A percentile compares a stretch with the other conserved stretches of the same genome.
Evolutionary conservation across 2,888 invertebrate genomes (phyloP).

Genomic region (Aleiodes alternator): DNA sequence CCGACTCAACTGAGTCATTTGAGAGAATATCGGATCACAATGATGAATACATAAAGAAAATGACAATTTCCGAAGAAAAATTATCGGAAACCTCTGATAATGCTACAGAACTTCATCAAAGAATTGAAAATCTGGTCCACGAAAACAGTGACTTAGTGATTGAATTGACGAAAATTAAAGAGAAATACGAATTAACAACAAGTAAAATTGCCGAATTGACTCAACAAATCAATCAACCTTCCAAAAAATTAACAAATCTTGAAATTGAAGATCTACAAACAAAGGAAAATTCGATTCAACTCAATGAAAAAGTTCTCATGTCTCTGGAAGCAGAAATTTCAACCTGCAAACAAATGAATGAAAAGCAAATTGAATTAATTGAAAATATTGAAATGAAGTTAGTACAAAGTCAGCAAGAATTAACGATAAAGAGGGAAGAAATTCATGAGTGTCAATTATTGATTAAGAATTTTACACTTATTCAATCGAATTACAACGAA

Average conservation of each 20-base stretch:
- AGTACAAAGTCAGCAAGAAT: conserved; percentile 71
- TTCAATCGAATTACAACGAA: conserved; percentile 16
- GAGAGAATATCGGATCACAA: conserved; percentile 69
- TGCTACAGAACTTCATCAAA: conserved; percentile 39
- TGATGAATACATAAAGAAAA: conserved; percentile 50
- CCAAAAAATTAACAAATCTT: conserved; percentile 47
- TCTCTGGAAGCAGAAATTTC: conserved; percentile 67
- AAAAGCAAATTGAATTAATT: conserved; percentile 78
- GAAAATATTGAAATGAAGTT: conserved; percentile 79
- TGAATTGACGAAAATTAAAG: conserved; percentile 61
- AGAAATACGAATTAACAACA: conserved; percentile 48
- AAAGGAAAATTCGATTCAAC: conserved; percentile 74
- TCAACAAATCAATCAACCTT: conserved; percentile 53
- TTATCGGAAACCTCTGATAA: conserved; percentile 38
- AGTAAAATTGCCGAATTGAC: conserved; percentile 53
- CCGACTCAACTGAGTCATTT: conserved; percentile 73
- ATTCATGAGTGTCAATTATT: conserved; percentile 55
- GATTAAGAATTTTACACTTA: conserved; percentile 32
- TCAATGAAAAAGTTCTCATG: conserved; percentile 50
- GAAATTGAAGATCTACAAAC: conserved; percentile 71
- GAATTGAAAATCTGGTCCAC: conserved; percentile 52
- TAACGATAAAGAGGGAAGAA: conserved; percentile 74
- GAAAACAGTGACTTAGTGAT: conserved; percentile 62
- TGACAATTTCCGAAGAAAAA: conserved; percentile 37
- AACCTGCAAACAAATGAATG: conserved; percentile 79